Evolutionary conservation across 2,888 invertebrate genomes (phyloP).

Genomic region (Eudemis profundana): DNA sequence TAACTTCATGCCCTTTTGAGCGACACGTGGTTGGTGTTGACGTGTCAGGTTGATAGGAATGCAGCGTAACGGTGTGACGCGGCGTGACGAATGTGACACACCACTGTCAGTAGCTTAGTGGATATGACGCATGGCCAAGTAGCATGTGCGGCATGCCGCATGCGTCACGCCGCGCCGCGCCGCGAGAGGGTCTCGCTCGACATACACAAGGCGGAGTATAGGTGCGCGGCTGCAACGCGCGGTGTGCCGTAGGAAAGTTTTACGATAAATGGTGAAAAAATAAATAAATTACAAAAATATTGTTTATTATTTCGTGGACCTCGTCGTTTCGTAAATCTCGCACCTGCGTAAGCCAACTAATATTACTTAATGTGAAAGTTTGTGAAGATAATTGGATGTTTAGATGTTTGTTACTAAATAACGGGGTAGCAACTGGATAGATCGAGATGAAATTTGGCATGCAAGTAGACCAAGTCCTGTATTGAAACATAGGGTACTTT

Average conservation of each 20-base stretch:
- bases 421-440: too few relatives aligned
- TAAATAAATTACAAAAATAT: conserved; percentile 82
- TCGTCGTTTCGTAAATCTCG: not conserved
- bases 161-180: conserved; percentile 42
- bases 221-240: conserved; percentile 81
- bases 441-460: too few relatives aligned
- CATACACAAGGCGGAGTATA: conserved; percentile 82
- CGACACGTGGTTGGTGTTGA: conserved; percentile 56
- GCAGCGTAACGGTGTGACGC: not conserved
- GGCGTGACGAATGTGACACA: conserved; percentile 16
- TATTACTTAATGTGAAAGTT: too few relatives aligned
- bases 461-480: too few relatives aligned
- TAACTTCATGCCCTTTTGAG: conserved; percentile 57
- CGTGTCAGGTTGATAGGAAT: conserved; percentile 2
- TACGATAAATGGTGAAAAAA: conserved; percentile 85
- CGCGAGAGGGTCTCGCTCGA: conserved; percentile 63
- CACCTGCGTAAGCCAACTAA: too few relatives aligned
- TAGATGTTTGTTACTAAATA: too few relatives aligned
- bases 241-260: conserved; percentile 84
- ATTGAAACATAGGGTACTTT: too few relatives aligned
- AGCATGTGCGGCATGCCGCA: conserved; percentile 31
- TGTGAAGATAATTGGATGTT: too few relatives aligned
- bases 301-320: conserved; percentile 41
- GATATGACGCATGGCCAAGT: not conserved
- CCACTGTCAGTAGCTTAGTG: not conserved